Percentiles rank a stretch among this genome's conserved stretches.
phyloP scores from a whole-genome alignment of 35 echinoderm and acorn worm species.

The Patiria miniata region DNA sequence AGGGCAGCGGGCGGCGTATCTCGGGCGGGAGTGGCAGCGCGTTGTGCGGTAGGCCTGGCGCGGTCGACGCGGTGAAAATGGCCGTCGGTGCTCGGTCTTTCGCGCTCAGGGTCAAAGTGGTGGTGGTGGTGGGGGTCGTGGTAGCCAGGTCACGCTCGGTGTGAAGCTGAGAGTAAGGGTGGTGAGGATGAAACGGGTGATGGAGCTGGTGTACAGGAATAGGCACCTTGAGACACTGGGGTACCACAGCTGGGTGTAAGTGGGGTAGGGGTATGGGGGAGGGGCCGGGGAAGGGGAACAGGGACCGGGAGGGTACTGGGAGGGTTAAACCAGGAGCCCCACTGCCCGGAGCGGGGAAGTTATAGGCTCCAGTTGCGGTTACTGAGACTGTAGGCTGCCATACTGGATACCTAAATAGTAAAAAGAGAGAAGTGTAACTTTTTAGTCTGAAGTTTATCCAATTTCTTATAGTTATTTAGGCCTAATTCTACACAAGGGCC shows the following conservation, averaged over 20 bases:
- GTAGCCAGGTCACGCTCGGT: background rate
- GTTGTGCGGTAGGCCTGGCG: background rate
- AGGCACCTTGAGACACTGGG: background rate
- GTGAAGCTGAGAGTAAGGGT: background rate
- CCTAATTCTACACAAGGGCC: too few species aligned
- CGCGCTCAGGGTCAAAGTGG: too few species aligned
- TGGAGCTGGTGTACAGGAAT: conserved; percentile 2
- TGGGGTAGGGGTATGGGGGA: background rate
- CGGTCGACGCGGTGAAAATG: too few species aligned
- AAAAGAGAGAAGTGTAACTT: too few species aligned
- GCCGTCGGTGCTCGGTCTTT: too few species aligned
- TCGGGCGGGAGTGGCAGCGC: background rate
- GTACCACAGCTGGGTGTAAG: background rate
- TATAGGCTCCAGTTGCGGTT: too few species aligned
- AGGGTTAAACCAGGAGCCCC: background rate
- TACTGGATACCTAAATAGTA: too few species aligned
- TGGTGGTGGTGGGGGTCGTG: background rate
- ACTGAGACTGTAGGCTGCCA: too few species aligned
- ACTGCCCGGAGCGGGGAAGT: too few species aligned
- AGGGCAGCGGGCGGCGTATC: conserved; percentile 7
- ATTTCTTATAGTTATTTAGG: too few species aligned
- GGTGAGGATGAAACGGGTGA: background rate
- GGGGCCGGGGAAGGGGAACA: background rate
- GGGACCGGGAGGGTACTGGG: background rate
- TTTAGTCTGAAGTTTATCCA: too few species aligned